phyloP scores from a whole-genome alignment of 2,888 invertebrate species.

The Melitaea athalia region DNA sequence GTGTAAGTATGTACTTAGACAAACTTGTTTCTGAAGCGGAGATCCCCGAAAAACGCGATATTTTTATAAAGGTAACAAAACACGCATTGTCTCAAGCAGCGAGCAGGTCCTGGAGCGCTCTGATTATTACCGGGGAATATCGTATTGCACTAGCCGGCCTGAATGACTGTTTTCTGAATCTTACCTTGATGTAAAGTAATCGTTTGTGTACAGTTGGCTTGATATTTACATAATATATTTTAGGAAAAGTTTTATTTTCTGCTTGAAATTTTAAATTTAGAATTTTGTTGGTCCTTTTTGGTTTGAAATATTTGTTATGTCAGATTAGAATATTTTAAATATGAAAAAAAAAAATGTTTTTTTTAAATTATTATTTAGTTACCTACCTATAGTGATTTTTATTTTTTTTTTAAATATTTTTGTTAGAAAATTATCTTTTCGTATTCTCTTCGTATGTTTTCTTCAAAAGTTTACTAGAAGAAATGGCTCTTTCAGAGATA shows the following conservation, averaged over 20 bases:
- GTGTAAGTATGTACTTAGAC: not conserved
- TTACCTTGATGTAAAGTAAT: constrained; percentile 64
- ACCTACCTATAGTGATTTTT: too few species aligned
- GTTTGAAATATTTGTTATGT: not conserved
- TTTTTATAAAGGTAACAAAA: constrained; percentile 39
- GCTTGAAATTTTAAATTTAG: too few species aligned
- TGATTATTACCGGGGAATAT: constrained; percentile 65
- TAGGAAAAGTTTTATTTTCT: too few species aligned
- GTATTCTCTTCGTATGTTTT: too few species aligned
- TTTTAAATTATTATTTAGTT: too few species aligned
- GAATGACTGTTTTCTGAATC: constrained; percentile 64
- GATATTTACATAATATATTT: not conserved
- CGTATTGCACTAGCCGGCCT: constrained; percentile 53
- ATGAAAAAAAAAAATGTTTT: too few species aligned
- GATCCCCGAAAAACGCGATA: constrained; percentile 34
- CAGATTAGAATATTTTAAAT: too few species aligned
- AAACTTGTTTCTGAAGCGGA: constrained; percentile 27
- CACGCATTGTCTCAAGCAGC: constrained; percentile 43
- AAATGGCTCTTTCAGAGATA: too few species aligned
- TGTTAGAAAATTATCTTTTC: too few species aligned
- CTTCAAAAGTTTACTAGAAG: too few species aligned
- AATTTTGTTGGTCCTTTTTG: too few species aligned
- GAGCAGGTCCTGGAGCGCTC: constrained; percentile 54
- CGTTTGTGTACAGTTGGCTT: constrained; percentile 59
- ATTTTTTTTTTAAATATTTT: too few species aligned